A percentile compares a stretch with the other conserved stretches of the same genome.
phyloP scores from a whole-genome alignment of 1,140 invertebrate genomes.

The Meloidogyne exigua region DNA sequence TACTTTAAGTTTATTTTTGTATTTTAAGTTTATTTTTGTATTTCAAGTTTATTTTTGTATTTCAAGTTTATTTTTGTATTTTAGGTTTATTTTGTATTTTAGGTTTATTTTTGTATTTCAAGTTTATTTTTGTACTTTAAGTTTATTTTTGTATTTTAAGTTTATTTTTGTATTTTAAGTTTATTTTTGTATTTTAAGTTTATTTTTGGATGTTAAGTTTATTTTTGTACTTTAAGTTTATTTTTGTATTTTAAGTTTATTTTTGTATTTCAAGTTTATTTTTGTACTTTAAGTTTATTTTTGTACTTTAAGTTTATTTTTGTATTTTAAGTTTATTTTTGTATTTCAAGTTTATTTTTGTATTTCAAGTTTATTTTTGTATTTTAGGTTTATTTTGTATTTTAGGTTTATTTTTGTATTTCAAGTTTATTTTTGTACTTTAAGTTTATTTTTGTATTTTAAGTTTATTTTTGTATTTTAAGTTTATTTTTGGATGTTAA shows the following conservation, averaged over 20 bases:
- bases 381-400: not conserved
- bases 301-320: too few relatives aligned
- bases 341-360: slow-evolving; percentile 2
- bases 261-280: not conserved
- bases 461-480: not conserved
- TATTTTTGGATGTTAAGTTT: too few relatives aligned
- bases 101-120: not conserved
- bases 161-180: not conserved
- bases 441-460: not conserved
- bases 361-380: slow-evolving; percentile 7
- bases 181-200: not conserved
- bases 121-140: too few relatives aligned
- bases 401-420: not conserved
- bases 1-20: not conserved
- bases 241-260: not conserved
- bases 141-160: too few relatives aligned
- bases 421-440: not conserved
- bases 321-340: slow-evolving; percentile 53
- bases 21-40: too few relatives aligned
- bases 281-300: too few relatives aligned
- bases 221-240: too few relatives aligned
- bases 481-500: not conserved
- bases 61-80: too few relatives aligned
- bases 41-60: not conserved
- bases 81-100: not conserved